Evolutionary conservation across 2,888 invertebrate species (phyloP), one percentile per base, ranked within the genome.

Genomic region (Chrysina gloriosa): DNA sequence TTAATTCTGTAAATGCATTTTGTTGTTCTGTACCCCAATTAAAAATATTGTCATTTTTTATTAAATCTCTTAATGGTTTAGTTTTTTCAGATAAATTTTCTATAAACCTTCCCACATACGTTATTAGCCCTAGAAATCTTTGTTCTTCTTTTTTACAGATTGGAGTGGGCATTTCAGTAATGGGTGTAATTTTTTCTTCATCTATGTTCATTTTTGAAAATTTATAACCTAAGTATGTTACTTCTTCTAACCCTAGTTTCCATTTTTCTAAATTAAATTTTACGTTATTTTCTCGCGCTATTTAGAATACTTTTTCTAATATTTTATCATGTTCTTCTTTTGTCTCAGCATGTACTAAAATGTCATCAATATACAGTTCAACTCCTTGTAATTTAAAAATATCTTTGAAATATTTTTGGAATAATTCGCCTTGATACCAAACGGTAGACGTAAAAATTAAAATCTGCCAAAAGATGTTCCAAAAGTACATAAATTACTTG

Each of bases 81-180:
- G 4, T 34, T 34, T 34, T 11, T 34, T 34, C 34, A 34, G 34
- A 34, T n/a, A 34, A 11, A 3, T 34, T 39, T 19, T 16, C 9
- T 11, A 76, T 71, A 69, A 71, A 76, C 65, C 66, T 67, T 23
- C 69, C 47, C 2, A 75, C 52, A 68, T 74, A 75, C 19, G 70
- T 74, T 2, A 71, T 71, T 39, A 77, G 54, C 9, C 76, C 76
- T 16, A 75, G 64, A 31, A 77, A 70, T 29, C 69, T 64, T 36
- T 72, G 67, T 2, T 76, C 23, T 14, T 73, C 72, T 66, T 70
- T 69, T 36, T 70, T 70, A 45, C 68, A 73, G 14, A 63, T 69
- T 21, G 75, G 76, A 27, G 9, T 14, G 27, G 68, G 54, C 63
- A 74, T 72, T 7, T 69, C 29, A n/a, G 34, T 27, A 16, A 76